A percentile compares a stretch with the other conserved stretches of the same genome.
Evolutionary conservation across 2,113 vertebrate species (phyloP).

Genomic region (Hippocampus barbouri): DNA sequence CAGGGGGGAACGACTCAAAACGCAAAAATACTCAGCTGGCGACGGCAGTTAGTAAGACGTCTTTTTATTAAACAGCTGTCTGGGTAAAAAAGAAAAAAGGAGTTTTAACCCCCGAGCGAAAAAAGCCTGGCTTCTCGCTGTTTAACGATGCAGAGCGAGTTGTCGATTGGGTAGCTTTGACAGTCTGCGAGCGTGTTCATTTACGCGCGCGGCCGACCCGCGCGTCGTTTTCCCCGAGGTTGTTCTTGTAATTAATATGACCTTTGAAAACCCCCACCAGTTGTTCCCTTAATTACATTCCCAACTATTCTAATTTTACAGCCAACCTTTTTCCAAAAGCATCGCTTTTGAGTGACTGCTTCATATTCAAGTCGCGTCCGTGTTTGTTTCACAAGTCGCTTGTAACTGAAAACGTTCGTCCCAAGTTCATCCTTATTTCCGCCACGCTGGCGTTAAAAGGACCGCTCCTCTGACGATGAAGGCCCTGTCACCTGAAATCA

Average conservation of each 20-base stretch:
- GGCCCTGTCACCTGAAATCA: no score
- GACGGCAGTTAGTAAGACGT: not conserved
- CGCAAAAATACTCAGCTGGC: not conserved
- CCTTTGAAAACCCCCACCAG: conserved; percentile 8
- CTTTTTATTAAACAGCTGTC: not conserved
- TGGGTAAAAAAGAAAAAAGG: not conserved
- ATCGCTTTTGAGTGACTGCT: not conserved
- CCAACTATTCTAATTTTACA: not conserved
- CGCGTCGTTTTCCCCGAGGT: not conserved
- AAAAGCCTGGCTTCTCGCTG: not conserved
- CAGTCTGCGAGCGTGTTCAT: not conserved
- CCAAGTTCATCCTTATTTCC: not conserved
- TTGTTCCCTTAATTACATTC: conserved; percentile 10
- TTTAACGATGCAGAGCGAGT: conserved; percentile 3
- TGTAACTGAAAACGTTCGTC: not conserved
- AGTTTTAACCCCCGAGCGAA: not conserved
- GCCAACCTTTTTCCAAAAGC: conserved; percentile 7
- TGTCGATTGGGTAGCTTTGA: conserved; percentile 2
- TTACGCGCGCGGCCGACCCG: conserved; percentile 5
- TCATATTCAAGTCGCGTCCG: not conserved
- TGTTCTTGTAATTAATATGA: conserved; percentile 26
- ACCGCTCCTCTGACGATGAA: not conserved
- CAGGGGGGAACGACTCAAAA: not conserved
- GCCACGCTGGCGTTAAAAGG: not conserved
- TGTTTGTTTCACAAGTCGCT: not conserved